Conservation (phyloP, 1,140 invertebrate genomes). For the Trypoxylus dichotomus region DNA sequence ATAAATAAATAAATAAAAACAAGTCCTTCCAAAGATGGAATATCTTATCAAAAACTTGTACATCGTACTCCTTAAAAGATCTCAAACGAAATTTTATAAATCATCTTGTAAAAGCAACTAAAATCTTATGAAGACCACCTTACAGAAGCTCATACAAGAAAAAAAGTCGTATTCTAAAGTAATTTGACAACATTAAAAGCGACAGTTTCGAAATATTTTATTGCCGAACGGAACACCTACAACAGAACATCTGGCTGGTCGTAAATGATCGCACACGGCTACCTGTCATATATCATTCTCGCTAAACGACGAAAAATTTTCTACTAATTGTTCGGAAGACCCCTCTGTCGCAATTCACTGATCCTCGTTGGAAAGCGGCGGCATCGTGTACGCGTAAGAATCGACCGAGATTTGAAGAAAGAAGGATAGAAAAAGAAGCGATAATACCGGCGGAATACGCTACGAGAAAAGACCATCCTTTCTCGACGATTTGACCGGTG, state of each 20-base stretch:
- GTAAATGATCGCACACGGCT: not conserved
- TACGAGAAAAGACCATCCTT: not conserved
- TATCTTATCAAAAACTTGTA: too few relatives aligned
- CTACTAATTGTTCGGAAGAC: conserved; percentile 46
- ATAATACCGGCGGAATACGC: not conserved
- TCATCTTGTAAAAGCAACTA: too few relatives aligned
- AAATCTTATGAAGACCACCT: too few relatives aligned
- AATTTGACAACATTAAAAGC: conserved; percentile 52
- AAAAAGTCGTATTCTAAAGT: conserved; percentile 49
- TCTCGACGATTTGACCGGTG: not conserved
- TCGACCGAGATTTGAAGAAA: conserved; percentile 20
- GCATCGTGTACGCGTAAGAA: conserved; percentile 31
- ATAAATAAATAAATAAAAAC: too few relatives aligned
- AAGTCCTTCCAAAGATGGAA: too few relatives aligned
- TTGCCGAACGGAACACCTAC: conserved; percentile 34
- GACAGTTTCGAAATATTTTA: conserved; percentile 40
- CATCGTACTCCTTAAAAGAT: too few relatives aligned
- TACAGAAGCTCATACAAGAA: too few relatives aligned
- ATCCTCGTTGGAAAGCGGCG: too few relatives aligned
- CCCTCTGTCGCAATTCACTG: conserved; percentile 32
- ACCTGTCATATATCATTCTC: conserved; percentile 44
- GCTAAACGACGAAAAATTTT: conserved; percentile 49
- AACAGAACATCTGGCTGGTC: not conserved
- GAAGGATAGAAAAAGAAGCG: not conserved
- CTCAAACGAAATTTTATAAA: too few relatives aligned